Conservation (phyloP, 2,888 invertebrate genomes). For the Geotrupes spiniger region DNA sequence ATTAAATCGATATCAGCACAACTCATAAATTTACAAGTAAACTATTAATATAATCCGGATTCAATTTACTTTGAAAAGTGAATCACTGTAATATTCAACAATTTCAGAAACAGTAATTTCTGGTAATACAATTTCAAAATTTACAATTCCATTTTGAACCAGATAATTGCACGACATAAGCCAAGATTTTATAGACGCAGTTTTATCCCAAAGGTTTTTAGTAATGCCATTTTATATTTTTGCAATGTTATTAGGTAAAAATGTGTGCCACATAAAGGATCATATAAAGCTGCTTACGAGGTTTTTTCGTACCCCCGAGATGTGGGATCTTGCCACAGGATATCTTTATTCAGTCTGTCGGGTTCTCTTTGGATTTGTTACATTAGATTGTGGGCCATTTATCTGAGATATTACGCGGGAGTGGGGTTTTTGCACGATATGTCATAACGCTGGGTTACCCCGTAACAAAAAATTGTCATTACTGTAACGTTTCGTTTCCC, state of each 20-base stretch:
- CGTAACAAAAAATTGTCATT: constrained; percentile 14
- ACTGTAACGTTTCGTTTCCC: constrained; percentile 8
- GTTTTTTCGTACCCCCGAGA: constrained; percentile 9
- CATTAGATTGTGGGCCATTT: constrained; percentile 18
- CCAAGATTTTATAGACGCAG: too few relatives aligned
- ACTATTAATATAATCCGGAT: too few relatives aligned
- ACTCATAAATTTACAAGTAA: too few relatives aligned
- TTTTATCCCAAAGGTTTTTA: neutral
- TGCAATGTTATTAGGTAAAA: constrained; percentile 18
- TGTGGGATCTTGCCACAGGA: constrained; percentile 6
- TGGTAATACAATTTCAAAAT: too few relatives aligned
- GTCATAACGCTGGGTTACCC: constrained; percentile 11
- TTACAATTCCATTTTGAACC: too few relatives aligned
- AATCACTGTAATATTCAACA: too few relatives aligned
- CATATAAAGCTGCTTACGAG: constrained; percentile 17
- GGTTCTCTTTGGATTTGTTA: constrained; percentile 15
- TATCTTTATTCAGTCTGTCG: constrained; percentile 16
- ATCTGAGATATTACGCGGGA: constrained; percentile 17
- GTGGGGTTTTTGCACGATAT: constrained; percentile 9
- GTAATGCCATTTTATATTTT: constrained; percentile 17
- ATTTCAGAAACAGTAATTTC: too few relatives aligned
- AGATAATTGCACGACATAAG: too few relatives aligned
- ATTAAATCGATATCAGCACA: too few relatives aligned
- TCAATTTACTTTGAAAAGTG: too few relatives aligned
- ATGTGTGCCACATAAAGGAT: constrained; percentile 17